phyloP scores from a whole-genome alignment of 1,140 invertebrate genomes.

The Spodoptera frugiperda region DNA sequence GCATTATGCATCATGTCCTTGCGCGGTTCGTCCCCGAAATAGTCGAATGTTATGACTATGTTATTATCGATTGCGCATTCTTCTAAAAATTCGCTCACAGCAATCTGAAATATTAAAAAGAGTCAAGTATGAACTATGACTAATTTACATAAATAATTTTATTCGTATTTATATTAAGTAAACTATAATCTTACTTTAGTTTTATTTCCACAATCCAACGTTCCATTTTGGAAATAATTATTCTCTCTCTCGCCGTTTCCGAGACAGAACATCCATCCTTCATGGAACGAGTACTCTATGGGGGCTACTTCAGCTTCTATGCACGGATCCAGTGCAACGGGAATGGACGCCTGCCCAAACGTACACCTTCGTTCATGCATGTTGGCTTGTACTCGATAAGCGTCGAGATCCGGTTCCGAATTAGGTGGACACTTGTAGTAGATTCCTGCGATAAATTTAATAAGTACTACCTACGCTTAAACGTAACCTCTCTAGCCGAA shows the following conservation, averaged over 20 bases:
- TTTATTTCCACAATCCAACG: constrained; percentile 81
- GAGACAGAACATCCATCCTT: constrained; percentile 84
- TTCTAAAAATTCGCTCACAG: constrained; percentile 71
- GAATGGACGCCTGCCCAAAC: constrained; percentile 67
- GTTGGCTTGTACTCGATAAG: constrained; percentile 77
- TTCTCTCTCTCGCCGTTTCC: constrained; percentile 80
- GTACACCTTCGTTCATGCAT: constrained; percentile 82
- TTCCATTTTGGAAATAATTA: constrained; percentile 81
- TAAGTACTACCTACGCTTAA: neutral
- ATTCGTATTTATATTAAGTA: neutral
- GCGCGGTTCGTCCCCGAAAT: constrained; percentile 80
- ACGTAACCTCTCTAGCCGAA: too few species aligned
- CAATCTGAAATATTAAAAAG: constrained; percentile 59
- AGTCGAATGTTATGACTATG: constrained; percentile 80
- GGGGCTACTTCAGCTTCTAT: constrained; percentile 80
- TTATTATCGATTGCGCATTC: constrained; percentile 80
- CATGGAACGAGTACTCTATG: constrained; percentile 80
- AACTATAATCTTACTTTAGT: constrained; percentile 68
- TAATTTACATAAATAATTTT: too few species aligned
- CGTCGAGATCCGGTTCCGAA: constrained; percentile 77
- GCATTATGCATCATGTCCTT: constrained; percentile 82
- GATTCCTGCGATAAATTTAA: constrained; percentile 62
- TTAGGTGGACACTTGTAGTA: constrained; percentile 77
- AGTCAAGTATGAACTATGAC: too few species aligned
- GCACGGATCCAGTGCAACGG: constrained; percentile 75